Evolutionary conservation across 92 coral and sea anemone species (phyloP).

Genomic region (Diadumene lineata): DNA sequence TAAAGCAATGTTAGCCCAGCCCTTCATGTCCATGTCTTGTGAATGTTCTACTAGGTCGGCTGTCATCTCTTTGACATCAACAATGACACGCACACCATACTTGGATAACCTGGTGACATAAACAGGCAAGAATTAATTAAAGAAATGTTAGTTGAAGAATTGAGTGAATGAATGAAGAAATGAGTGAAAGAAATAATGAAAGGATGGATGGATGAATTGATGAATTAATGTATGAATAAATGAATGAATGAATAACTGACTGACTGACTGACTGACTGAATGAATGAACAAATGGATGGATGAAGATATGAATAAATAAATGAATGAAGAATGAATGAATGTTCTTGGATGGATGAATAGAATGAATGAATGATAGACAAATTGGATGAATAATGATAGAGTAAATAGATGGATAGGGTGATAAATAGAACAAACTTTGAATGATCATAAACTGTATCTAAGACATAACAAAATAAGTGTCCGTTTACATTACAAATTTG

Average conservation of each 20-base stretch:
- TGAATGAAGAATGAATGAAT: not conserved
- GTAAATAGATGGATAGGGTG: not conserved
- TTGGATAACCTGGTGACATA: slow-evolving; percentile 79
- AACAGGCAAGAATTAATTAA: not conserved
- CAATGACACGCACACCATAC: slow-evolving; percentile 82
- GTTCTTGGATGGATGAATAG: not conserved
- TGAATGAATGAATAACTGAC: not conserved
- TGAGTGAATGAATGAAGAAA: not conserved
- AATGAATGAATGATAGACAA: not conserved
- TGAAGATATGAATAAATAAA: not conserved
- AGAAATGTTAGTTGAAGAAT: not conserved
- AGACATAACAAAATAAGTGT: too few species aligned
- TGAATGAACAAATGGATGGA: not conserved
- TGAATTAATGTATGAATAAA: not conserved
- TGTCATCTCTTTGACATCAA: slow-evolving; percentile 84
- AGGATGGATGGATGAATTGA: not conserved
- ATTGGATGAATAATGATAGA: not conserved
- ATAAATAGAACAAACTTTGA: too few species aligned
- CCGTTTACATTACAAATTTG: too few species aligned
- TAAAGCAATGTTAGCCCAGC: slow-evolving; percentile 85
- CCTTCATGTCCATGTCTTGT: slow-evolving; percentile 93
- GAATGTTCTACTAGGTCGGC: slow-evolving; percentile 74
- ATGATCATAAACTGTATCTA: too few species aligned
- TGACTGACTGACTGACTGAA: not conserved
- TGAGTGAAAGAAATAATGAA: not conserved